Base-by-base conservation (phyloP, 2,113 vertebrate genomes). In the Tragelaphus imberbis region DNA sequence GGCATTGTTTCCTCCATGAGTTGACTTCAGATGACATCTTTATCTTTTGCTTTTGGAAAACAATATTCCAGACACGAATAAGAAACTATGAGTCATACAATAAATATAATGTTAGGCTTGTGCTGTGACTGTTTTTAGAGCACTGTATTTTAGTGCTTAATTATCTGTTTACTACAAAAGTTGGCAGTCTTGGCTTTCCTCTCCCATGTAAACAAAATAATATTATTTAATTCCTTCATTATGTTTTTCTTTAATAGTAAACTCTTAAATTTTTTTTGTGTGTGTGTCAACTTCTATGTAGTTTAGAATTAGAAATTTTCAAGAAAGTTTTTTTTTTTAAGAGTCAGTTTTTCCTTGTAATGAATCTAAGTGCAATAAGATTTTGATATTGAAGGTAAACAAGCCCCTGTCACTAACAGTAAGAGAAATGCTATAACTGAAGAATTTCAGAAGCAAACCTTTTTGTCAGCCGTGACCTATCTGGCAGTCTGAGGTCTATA, bases 121-220 rank as follows among this genome's bases (percentile, higher is more conserved):
- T 93, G 91, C 86, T 28, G 6, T 15, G 61, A 58, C 63, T 88
- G 82, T 93, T 97, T 91, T 96, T 95, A 80, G 82, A 94, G 61
- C 55, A 77, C 94, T 98, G 77, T 97, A 79, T 95, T 97, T 97
- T 97, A 97, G 63, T 84, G 79, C 47, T 93, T 97, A 98, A 97
- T 97, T 97, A 98, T 97, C 95, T 97, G 97, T 98, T 98, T 97
- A 95, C 96, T 96, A 16, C 88, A 81, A 91, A 98, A 84, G 19
- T 96, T 97, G 94, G 94, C 93, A 98, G 80, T 80, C 91, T 47
- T 85, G 82, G 51, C 75, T 87, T 94, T 93, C 47, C 58, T 97
- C 36, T 40, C 79, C 58, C 90, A 84, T 95, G 55, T 98, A 98
- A 98, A 98, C 95, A 98, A 97, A 97, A 95, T 96, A 93, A 93